Evolutionary conservation across 2,888 invertebrate species (phyloP), one percentile per base, ranked within the genome.

Genomic region (Andricus quercusramuli): DNA sequence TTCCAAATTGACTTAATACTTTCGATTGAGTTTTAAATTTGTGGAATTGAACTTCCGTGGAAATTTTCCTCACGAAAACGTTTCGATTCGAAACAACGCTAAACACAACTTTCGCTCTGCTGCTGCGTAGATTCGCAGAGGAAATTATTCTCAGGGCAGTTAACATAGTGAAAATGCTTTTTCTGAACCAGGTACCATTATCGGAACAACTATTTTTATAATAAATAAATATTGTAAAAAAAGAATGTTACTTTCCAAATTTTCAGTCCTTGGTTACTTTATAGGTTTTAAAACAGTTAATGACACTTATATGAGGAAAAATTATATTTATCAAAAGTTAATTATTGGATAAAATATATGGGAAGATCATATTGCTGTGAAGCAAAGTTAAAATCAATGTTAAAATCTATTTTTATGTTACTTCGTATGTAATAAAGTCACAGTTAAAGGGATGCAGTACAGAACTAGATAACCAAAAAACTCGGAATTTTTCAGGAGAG

Each of bases 111-210:
- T 64, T 64, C 4, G 22, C 51, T 32, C 67, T 77, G 17, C 37
- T 29, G 22, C 20, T 17, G 15, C 41, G 20, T 25, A 79, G 29
- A 15, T 66, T 74, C 32, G 47, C 17, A 20, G 37, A 37, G 41
- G 78, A 78, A 4, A 25, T 20, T 47, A 66, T 78, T 68, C 62
- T 70, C 65, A 78, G 51, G 15, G 37, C 15, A 20, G 25, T 22
- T n/a, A 82, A 74, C 80, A 84, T 82, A 47, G 66, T 77, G 62
- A 65, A 77, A 44, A 15, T 5, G 15, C 25, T 62, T 62, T 62
- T 25, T 62, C 62, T 62, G 62, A 25, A 15, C 15, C 62, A 62
- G 22, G 25, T 25, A 62, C 62, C 62, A 62, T 62, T 62, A 25
- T 62, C 4, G 5, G 22, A 62, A 62, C 22, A 62, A 62, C 22